Conservation (phyloP, 1,140 invertebrate species). For the Charaxes varanes region DNA sequence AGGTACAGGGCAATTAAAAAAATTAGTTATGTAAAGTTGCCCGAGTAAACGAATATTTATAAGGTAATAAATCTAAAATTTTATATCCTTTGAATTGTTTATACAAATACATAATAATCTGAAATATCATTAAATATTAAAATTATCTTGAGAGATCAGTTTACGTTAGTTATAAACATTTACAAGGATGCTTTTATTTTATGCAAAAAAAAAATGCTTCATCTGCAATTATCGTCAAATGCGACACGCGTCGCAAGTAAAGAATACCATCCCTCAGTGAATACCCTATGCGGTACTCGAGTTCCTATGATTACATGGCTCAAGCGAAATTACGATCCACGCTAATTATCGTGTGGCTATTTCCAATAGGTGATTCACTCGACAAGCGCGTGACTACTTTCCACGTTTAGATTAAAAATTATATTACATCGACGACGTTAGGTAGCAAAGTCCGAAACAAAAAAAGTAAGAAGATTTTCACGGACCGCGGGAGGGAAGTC, state of each 20-base stretch:
- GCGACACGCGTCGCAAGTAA: constrained; percentile 30
- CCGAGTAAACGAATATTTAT: constrained; percentile 55
- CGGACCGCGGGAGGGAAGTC: constrained; percentile 24
- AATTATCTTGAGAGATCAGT: constrained; percentile 72
- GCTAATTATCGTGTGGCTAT: constrained; percentile 34
- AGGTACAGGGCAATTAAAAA: constrained; percentile 51
- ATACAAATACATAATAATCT: constrained; percentile 68
- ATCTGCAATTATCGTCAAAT: constrained; percentile 10
- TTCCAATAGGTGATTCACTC: constrained; percentile 35
- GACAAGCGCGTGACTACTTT: constrained; percentile 29
- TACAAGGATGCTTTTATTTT: constrained; percentile 58
- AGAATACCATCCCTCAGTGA: constrained; percentile 50
- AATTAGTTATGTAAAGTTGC: constrained; percentile 50
- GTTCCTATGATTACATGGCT: constrained; percentile 53
- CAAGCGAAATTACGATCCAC: constrained; percentile 43
- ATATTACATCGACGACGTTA: constrained; percentile 4
- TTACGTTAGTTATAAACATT: constrained; percentile 71
- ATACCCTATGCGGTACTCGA: constrained; percentile 61
- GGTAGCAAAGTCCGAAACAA: constrained; percentile 2
- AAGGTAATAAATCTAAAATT: constrained; percentile 58
- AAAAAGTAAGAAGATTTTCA: constrained; percentile 14
- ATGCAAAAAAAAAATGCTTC: constrained; percentile 22
- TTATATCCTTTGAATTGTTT: constrained; percentile 63
- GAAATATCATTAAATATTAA: constrained; percentile 68
- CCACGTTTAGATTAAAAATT: constrained; percentile 3